Evolutionary conservation across 1,140 invertebrate species (phyloP), one percentile per base, ranked within the genome.

Genomic region (Latrodectus geometricus): DNA sequence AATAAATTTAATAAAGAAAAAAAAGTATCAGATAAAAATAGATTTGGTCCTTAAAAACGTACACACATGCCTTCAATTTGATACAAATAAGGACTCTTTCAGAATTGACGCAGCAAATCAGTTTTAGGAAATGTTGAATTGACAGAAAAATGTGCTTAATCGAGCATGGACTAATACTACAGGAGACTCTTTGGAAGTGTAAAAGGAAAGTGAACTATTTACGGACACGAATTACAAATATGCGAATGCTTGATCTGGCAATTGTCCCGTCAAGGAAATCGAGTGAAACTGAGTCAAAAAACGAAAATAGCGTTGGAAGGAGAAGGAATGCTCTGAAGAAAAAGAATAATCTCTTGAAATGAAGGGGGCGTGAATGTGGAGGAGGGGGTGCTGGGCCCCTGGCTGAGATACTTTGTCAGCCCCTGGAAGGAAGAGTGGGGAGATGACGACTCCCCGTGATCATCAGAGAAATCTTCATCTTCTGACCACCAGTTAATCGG

Each of bases 401-500:
- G 15, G 50, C 70, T 50, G 70, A 72, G 79, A 23, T 14, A 54
- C 72, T 81, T 50, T 81, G 79, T 72, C 54, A 66, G 54, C 23
- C 12, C 14, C 61, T 4, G 48, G 61, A 35, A 35, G 77, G 77
- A 65, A 12, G 61, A n/a, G 70, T 49, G 35, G n/a, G 48, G 74
- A 17, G 69, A 50, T n/a, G 75, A 65, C 21, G 56, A 48, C 54
- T 23, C 72, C 56, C 80, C n/a, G 35, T 35, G 21, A 83, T 65
- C 54, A 61, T 52, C 69, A 83, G 72, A 74, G 72, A 82, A 83
- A 69, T 74, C 80, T 83, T 83, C 80, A 83, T 83, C 80, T 74
- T 83, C 80, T 83, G 80, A 83, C 80, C 80, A 83, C 80, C 80
- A 83, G 80, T 83, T 83, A 83, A 83, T 83, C 80, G 70, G 15